phyloP scores from a whole-genome alignment of 1,140 invertebrate genomes.

The Plectrocnemia conspersa region DNA sequence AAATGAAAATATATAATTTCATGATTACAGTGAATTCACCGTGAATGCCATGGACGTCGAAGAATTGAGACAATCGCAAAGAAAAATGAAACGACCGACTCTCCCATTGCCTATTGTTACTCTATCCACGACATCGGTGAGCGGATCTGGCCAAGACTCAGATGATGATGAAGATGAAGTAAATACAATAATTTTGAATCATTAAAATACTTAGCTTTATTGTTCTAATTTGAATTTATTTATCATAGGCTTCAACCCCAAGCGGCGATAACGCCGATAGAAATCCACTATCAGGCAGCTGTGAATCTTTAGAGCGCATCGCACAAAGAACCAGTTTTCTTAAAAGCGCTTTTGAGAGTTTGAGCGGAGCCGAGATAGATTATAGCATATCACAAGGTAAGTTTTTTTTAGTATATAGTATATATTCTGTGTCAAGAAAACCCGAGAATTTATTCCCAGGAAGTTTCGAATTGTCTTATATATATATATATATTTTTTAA shows the following conservation, averaged over 20 bases:
- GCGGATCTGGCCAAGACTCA: constrained; percentile 68
- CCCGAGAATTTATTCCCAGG: no score
- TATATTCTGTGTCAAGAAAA: neutral
- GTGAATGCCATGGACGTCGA: constrained; percentile 84
- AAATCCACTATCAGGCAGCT: constrained; percentile 64
- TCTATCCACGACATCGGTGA: constrained; percentile 41
- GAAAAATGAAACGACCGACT: constrained; percentile 56
- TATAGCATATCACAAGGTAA: constrained; percentile 36
- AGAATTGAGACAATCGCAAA: constrained; percentile 72
- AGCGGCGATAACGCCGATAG: constrained; percentile 68
- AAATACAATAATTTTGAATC: neutral
- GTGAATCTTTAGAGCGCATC: constrained; percentile 69
- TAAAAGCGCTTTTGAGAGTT: constrained; percentile 72
- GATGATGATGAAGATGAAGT: constrained; percentile 73
- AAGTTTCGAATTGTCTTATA: neutral
- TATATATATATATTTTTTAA: constrained; percentile 13
- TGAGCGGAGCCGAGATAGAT: constrained; percentile 60
- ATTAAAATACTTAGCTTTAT: neutral
- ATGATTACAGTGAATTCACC: constrained; percentile 71
- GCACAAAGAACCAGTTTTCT: constrained; percentile 67
- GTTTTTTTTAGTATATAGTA: neutral
- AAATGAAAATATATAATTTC: no score
- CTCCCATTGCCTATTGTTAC: constrained; percentile 30
- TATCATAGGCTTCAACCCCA: constrained; percentile 59
- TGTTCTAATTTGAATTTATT: constrained; percentile 15